Base-by-base conservation (phyloP, 1,140 invertebrate species). In the Drosophila erecta region DNA sequence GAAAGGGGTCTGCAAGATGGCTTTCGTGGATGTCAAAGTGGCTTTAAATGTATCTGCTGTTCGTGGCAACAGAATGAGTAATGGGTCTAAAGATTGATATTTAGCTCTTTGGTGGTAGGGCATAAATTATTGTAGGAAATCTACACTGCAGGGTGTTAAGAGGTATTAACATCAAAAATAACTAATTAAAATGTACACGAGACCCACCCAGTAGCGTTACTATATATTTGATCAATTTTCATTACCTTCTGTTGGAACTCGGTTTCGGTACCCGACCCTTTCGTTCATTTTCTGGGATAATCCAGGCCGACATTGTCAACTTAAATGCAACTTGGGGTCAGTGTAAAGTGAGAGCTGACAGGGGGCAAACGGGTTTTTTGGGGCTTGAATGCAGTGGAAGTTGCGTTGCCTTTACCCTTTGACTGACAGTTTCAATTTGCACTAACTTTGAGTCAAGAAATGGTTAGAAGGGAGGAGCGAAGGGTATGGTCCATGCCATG, bases 371-470 rank as follows among this genome's bases (percentile, higher is more conserved):
- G 50, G 50, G 51, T 24, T 37, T 51, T 20, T 8, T 10, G 57
- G 35, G 4, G 27, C 11, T 37, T 47, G 37, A 5, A 33, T 5
- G 6, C 2, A 20, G 7, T 17, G 4, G 27, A 17, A 38, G 50
- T 56, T 24, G 27, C 7, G 46, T 20, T 71, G 54, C 59, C 59
- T 57, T 72, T 41, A 15, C 41, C 51, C 27, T 77, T 86, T 86
- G 81, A 86, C 69, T 81, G 81, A 60, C 81, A 81, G 75, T 81
- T 86, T 81, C 81, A 81, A 86, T 86, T 86, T 86, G 79, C 83
- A 87, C 83, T 86, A 87, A 87, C 83, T 87, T 79, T 50, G 78
- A 53, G 53, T 24, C 61, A 62, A 51, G 57, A 47, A 76, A 54
- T 22, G 40, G 61, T 14, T 61, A 17, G n/a, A n/a, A 15, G 54